Conservation (phyloP, 2,113 vertebrate species). For the Odobenus rosmarus region DNA sequence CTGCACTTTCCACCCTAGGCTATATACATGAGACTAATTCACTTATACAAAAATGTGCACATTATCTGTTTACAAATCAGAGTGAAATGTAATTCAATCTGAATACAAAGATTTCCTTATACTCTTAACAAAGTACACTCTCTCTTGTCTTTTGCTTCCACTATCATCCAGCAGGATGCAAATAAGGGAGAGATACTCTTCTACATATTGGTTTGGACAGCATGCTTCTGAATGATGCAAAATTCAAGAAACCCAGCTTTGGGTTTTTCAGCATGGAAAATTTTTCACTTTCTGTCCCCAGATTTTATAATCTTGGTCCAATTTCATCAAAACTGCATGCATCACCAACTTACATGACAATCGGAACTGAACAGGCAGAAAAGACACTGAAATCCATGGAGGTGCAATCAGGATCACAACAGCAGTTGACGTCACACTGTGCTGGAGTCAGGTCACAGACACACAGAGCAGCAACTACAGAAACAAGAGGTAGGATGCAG, state of each 20-base stretch:
- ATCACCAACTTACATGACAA: slow-evolving; percentile 87
- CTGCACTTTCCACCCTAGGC: background rate
- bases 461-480: slow-evolving; percentile 87
- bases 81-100: background rate
- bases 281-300: background rate
- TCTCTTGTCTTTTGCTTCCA: background rate
- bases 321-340: background rate
- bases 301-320: background rate
- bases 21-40: background rate
- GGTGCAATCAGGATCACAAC: slow-evolving; percentile 90
- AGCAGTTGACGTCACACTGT: slow-evolving; percentile 90
- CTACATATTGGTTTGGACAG: background rate
- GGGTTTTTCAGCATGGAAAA: background rate
- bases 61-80: background rate
- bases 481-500: background rate
- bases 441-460: slow-evolving; percentile 88
- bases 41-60: background rate
- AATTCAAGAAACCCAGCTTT: background rate
- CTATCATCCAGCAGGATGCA: background rate
- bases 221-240: background rate
- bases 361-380: slow-evolving; percentile 86
- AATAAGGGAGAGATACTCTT: background rate
- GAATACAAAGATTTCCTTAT: background rate
- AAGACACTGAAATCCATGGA: slow-evolving; percentile 87
- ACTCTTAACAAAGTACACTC: background rate